A percentile compares a stretch with the other conserved stretches of the same genome.
These are phyloP conservation scores for Stegana nigrithorax DNA, from an alignment of 2,888 invertebrate genomes.

Conservation along the genomic window DNA sequence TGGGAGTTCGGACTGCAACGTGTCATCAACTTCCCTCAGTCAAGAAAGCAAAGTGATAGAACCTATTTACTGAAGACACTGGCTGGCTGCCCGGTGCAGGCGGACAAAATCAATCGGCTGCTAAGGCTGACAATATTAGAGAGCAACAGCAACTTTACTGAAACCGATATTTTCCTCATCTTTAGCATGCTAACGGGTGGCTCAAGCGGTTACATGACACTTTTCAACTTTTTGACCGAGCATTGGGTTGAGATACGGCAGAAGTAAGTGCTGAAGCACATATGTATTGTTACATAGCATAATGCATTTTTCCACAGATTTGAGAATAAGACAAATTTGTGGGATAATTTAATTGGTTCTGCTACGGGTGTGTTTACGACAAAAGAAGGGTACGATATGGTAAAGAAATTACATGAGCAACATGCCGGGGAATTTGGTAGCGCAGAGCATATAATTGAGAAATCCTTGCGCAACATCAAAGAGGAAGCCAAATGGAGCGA, in stretches of 20 bases:
- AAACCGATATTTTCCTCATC: slow-evolving; percentile 80
- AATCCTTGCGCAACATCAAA: slow-evolving; percentile 78
- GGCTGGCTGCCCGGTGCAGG: slow-evolving; percentile 82
- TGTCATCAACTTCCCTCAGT: slow-evolving; percentile 79
- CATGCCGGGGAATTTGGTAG: slow-evolving; percentile 78
- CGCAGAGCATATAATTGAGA: slow-evolving; percentile 79
- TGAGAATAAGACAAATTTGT: slow-evolving; percentile 77
- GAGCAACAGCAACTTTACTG: slow-evolving; percentile 79
- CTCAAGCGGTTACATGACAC: slow-evolving; percentile 77
- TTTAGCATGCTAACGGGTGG: slow-evolving; percentile 81
- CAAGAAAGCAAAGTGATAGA: slow-evolving; percentile 79
- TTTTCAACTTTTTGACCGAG: slow-evolving; percentile 78
- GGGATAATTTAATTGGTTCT: slow-evolving; percentile 81
- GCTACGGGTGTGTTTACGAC: slow-evolving; percentile 83
- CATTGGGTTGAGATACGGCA: slow-evolving; percentile 78
- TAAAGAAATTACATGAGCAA: slow-evolving; percentile 74
- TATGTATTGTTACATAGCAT: not conserved
- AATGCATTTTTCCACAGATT: slow-evolving; percentile 70
- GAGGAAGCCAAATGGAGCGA: slow-evolving; percentile 83
- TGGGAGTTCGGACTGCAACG: slow-evolving; percentile 86
- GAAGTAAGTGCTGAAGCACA: slow-evolving; percentile 69
- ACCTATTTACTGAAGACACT: slow-evolving; percentile 82
- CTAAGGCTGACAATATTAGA: slow-evolving; percentile 79
- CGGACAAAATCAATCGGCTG: slow-evolving; percentile 75
- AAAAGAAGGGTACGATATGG: slow-evolving; percentile 78